phyloP scores from a whole-genome alignment of 2,113 vertebrate species.

The Silurus meridionalis region DNA sequence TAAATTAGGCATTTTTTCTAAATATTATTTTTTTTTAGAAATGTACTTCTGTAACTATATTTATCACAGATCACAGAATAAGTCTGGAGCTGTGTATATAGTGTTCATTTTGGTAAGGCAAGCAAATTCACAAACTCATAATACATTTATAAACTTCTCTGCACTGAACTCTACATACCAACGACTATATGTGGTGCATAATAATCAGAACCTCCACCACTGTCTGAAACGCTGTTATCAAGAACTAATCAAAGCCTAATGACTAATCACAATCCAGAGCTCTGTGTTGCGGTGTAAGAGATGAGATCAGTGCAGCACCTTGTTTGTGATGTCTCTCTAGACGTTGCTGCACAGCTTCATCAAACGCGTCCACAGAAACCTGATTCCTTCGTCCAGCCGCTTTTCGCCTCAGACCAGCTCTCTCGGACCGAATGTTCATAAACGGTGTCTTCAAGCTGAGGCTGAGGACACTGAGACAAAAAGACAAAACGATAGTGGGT shows the following conservation, averaged over 20 bases:
- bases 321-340: slow-evolving; percentile 47
- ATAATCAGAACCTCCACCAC: neutral
- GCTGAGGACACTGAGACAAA: slow-evolving; percentile 35
- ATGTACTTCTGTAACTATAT: neutral
- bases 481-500: neutral
- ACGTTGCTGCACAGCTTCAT: slow-evolving; percentile 61
- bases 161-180: too few relatives aligned
- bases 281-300: neutral
- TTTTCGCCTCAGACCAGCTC: slow-evolving; percentile 43
- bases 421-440: slow-evolving; percentile 18
- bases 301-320: slow-evolving; percentile 41
- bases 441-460: slow-evolving; percentile 50
- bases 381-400: slow-evolving; percentile 54
- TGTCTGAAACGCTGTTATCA: neutral
- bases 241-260: neutral
- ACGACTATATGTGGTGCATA: too few relatives aligned
- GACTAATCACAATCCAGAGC: neutral
- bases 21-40: neutral
- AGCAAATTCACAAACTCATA: neutral
- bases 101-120: neutral
- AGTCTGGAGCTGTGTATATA: neutral
- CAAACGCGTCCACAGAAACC: slow-evolving; percentile 67
- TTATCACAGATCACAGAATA: neutral
- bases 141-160: too few relatives aligned
- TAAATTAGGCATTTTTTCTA: neutral